Evolutionary conservation across 2,797 vertebrate genomes (phyloP), one percentile per base, ranked within the genome.

Genomic region (Micrastur ruficollis): DNA sequence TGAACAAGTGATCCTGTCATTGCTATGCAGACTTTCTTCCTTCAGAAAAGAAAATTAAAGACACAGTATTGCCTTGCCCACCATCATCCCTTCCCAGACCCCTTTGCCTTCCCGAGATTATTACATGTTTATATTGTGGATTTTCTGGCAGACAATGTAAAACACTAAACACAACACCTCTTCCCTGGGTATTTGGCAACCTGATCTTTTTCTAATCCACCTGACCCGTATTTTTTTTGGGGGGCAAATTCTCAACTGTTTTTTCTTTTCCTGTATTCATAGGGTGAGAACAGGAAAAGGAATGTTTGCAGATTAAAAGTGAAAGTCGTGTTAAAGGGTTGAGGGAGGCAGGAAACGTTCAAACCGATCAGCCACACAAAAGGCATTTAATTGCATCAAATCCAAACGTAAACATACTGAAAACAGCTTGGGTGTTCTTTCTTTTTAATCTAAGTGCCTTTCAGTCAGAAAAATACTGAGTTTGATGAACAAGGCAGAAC

Each of bases 1-100:
- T 47, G 98, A 98, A 98, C 98, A 98, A 98, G 98, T 44, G 97
- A 96, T 95, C 97, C 97, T 98, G 98, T 98, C 98, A 98, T 98
- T 97, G 98, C 98, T 97, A 97, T 97, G 98, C 98, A 98, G 98
- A 90, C 97, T 98, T 82, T 94, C 93, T 96, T 93, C 95, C 90
- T 95, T 96, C 97, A 59, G 94, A 93, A 97, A 97, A 97, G 96
- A 96, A 95, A 98, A 98, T 98, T 98, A 98, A 98, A 98, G 98
- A 97, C 93, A 92, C 98, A 98, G 98, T n/a, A 95, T 91, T 96
- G 81, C 96, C 82, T 83, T n/a, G 76, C 85, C 58, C 92, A 12
- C 34, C 25, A 4, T 1, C 86, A 63, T 7, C 86, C 74, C 29
- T 55, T 36, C 83, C 74, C 47, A 2, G 84, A 42, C 8, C 67